Evolutionary conservation across 2,888 invertebrate species (phyloP).

Genomic region (Aspidiotus destructor): DNA sequence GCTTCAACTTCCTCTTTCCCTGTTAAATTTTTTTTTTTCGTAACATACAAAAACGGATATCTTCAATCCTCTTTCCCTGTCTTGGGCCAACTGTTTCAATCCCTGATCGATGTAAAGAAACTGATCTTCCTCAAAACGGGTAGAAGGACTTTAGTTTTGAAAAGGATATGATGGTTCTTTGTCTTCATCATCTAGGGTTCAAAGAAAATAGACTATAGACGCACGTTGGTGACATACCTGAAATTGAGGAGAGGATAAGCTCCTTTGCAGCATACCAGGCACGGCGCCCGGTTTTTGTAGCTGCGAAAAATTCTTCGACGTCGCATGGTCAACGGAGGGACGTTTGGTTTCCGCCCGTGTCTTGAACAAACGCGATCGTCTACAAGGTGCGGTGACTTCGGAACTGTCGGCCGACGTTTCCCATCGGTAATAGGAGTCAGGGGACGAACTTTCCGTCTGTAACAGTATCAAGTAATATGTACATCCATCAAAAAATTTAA

Average conservation of each 20-base stretch:
- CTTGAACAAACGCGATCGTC: slow-evolving; percentile 60
- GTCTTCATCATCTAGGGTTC: too few species aligned
- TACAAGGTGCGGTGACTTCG: slow-evolving; percentile 40
- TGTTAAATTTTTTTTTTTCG: too few species aligned
- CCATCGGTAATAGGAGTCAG: slow-evolving; percentile 49
- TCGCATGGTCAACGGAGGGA: slow-evolving; percentile 32
- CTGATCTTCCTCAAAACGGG: too few species aligned
- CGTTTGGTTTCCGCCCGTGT: slow-evolving; percentile 60
- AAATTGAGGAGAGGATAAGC: slow-evolving; percentile 47
- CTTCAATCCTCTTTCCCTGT: too few species aligned
- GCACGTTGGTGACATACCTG: slow-evolving; percentile 39
- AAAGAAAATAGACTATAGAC: too few species aligned
- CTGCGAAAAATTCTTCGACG: slow-evolving; percentile 23
- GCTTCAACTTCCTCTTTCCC: too few species aligned
- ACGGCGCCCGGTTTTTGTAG: slow-evolving; percentile 27
- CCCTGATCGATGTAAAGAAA: too few species aligned
- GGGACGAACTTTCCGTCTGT: slow-evolving; percentile 49
- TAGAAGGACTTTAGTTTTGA: too few species aligned
- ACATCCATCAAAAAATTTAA: not conserved
- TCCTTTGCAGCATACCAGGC: slow-evolving; percentile 41
- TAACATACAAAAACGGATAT: too few species aligned
- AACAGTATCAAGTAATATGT: slow-evolving; percentile 31
- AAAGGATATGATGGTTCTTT: too few species aligned
- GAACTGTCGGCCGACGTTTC: slow-evolving; percentile 45
- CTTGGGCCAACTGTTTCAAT: too few species aligned